Evolutionary conservation across 2,797 vertebrate species (phyloP).

Genomic region (Myotis pilosus): DNA sequence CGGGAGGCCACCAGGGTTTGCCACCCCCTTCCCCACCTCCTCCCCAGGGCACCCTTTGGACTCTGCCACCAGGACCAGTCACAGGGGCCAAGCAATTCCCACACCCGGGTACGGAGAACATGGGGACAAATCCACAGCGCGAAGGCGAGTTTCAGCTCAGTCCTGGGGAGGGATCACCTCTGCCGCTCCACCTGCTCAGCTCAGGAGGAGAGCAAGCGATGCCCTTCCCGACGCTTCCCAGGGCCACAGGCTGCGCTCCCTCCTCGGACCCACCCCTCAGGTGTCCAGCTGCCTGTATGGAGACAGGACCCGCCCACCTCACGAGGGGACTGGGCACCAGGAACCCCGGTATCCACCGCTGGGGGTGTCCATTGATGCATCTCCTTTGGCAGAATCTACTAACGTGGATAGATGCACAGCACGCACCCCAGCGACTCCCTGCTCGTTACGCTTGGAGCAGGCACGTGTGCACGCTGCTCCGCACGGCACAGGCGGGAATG

Average conservation of each 20-base stretch:
- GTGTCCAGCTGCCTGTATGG: background rate
- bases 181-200: background rate
- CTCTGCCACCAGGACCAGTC: background rate
- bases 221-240: background rate
- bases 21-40: background rate
- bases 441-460: background rate
- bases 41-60: background rate
- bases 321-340: accelerated
- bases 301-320: background rate
- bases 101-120: background rate
- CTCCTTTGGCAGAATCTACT: background rate
- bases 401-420: accelerated
- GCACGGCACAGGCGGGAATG: background rate
- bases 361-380: too few relatives aligned
- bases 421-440: background rate
- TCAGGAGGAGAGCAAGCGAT: background rate
- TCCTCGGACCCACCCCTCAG: background rate
- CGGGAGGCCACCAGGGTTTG: background rate
- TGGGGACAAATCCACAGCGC: background rate
- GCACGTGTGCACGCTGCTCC: too few relatives aligned
- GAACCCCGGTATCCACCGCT: accelerated
- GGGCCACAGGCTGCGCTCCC: background rate
- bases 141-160: background rate
- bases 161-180: too few relatives aligned
- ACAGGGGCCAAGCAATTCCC: background rate